Evolutionary conservation across 2,888 invertebrate genomes (phyloP), one percentile per base, ranked within the genome.

Genomic region (Habroteleia sp.): DNA sequence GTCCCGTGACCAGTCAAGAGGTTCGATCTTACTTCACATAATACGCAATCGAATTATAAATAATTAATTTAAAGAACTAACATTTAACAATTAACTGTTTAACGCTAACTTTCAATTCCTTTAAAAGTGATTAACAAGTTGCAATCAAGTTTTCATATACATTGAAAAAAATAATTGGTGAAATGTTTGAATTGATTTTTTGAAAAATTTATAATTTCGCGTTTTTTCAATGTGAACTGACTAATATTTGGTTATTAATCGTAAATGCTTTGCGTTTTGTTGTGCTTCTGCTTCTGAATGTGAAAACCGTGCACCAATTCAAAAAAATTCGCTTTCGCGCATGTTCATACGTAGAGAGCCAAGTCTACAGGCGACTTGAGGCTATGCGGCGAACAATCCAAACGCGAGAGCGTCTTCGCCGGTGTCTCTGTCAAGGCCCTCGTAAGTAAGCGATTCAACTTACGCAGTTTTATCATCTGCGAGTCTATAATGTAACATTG

Each of bases 381-480:
- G 78, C 77, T 86, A 72, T 84, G 85, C 82, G 81, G 84, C 83
- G 83, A 89, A 85, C 84, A 84, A 84, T 82, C 88, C 82, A 84
- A 78, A 65, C 79, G 79, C 80, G 84, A 84, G 63, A 77, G 83
- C 83, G 90, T 91, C 79, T 91, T 91, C 88, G 89, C 89, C 79
- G 91, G 91, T 82, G 92, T 92, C 66, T 92, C 91, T 82, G 92
- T 92, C 80, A 90, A 90, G 88, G 89, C 90, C 81, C 90, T 92
- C 90, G 92, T 92, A 91, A 92, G 92, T 89, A 89, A 82, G 42
- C 56, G 52, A 62, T 56, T 68, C 42, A 56, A 50, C 62, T 74
- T 41, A 20, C 35, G 48, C 62, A 52, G 62, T 62, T 62, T 71
- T 69, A 69, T 60, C 52, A 60, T 69, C 42, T 25, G 23, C 44